Base-by-base conservation (phyloP, 2,797 vertebrate genomes). In the Clamator glandarius region DNA sequence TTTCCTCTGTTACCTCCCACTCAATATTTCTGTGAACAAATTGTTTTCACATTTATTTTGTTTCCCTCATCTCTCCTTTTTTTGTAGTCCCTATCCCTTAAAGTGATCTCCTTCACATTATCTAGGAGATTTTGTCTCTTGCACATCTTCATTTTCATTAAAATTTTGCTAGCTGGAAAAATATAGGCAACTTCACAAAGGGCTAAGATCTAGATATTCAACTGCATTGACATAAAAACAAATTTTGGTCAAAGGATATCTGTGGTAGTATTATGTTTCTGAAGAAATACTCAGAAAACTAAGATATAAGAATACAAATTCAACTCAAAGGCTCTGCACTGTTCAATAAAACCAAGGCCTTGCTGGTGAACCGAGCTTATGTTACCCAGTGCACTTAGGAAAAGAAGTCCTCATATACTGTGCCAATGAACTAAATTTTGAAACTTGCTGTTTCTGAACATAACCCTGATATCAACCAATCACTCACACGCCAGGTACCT, bases 371-470 rank as follows among this genome's bases (percentile, higher is more conserved):
- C 44, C 84, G 19, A 84, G 41, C 78, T 77, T 90, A 84, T 9
- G 78, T 77, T 90, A 86, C 11, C 19, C 41, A 74, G 50, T 0
- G 0, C 12, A 35, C 26, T 41, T n/a, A 48, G 52, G 42, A 77
- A 90, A 91, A 62, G 19, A 11, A 64, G 31, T 58, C 48, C 48
- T 75, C 9, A 0, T 70, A 61, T 13, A 79, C 17, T 35, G 8
- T 69, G 36, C 86, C 77, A 88, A 77, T 39, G 75, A 91, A 76
- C 29, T 36, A 84, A 63, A 52, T 57, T 90, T 95, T 90, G 88
- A 93, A 90, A 89, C 52, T 67, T 73, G 63, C 41, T 31, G 69
- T 0, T 0, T 84, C 57, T 74, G 74, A 85, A 89, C 0, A 1
- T 12, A 87, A 54, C 80, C 63, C 33, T 72, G 70, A 64, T 74